Base-by-base conservation (phyloP, 2,888 invertebrate species). In the Caenorhabditis afra region DNA sequence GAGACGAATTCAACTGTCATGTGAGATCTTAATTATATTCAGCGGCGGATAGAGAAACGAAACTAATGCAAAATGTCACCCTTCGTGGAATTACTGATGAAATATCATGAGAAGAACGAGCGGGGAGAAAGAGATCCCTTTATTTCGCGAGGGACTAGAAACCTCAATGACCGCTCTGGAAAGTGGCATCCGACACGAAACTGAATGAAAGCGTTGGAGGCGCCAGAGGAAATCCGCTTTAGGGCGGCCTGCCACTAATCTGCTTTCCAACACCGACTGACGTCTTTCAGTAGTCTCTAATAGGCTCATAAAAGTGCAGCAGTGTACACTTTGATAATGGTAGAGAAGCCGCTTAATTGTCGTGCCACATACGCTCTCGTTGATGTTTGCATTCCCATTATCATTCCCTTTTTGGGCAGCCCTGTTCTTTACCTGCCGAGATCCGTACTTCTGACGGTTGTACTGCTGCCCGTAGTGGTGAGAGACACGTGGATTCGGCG, bases 241-340 rank as follows among this genome's bases (percentile, higher is more conserved):
- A 2, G 3, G 1, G 3, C 16, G 8, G n/a, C n/a, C n/a, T 11
- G 41, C 14, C 52, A 29, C n/a, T 52, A 52, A 52, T 52, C 52
- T 52, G 22, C 52, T 52, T 52, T 52, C 11, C 14, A 29, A 29
- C 29, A 29, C 29, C 29, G 4, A 52, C 29, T 52, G 52, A 52
- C 52, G 52, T 52, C 29, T 29, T 14, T n/a, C 52, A 23, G 52
- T 52, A 52, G 52, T 52, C 50, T 37, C 52, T 53, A 68, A 68
- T 68, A 68, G 68, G 68, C 68, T 68, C 39, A 68, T 68, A 68
- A 68, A 68, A 68, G 58, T 68, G 41, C 68, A 67, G 16, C 22
- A 37, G 14, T 47, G 39, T 22, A 41, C 39, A 22, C 2, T 52
- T 44, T n/a, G 62, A 64, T 23, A 53, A 44, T 66, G 62, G 50